Base-by-base conservation (phyloP, 64 coral and sea anemone genomes). In the Catalaphyllia jardinei region DNA sequence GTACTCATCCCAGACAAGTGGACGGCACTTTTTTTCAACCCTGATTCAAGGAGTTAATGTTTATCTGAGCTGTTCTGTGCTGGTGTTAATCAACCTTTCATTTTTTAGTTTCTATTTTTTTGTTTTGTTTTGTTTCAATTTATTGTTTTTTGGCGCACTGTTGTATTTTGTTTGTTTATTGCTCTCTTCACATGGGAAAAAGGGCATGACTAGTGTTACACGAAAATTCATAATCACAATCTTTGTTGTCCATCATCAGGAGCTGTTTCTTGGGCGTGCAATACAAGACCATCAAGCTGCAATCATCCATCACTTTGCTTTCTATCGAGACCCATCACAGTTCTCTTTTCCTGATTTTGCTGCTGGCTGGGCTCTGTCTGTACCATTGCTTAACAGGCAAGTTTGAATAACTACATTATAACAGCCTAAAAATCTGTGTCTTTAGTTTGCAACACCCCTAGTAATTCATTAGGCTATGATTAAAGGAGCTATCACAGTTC, bases 251-350 rank as follows among this genome's bases (percentile, higher is more conserved):
- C 27, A 42, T 35, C 29, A 74, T 46, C 86, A 99, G 97, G 76
- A 92, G 28, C 31, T 93, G 11, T 99, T 99, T 91, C 83, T 99
- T 79, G 97, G 97, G 28, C 94, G 91, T 80, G 97, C 87, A 3
- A 73, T 99, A 57, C 97, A 99, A 76, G 97, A 99, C 75, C 50
- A 39, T 12, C 33, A 77, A 8, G 88, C 97, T 13, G 93, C 94
- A 60, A 99, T 99, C 63, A 99, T 99, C 38, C 97, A 99, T 76
- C 97, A 99, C 79, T 99, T 99, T 99, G 97, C 97, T 61, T 99
- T 99, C 76, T 67, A 73, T 88, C 90, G 95, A 78, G 94, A 99
- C 20, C 90, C 90, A 4, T 95, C 97, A 2, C 79, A 99, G 73
- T 99, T 99, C 55, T 99, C 97, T 13, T 99, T 99, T 78, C 97